These are phyloP conservation scores for Cromileptes altivelis DNA, from an alignment of 2,113 vertebrate species.

Conservation along the genomic window DNA sequence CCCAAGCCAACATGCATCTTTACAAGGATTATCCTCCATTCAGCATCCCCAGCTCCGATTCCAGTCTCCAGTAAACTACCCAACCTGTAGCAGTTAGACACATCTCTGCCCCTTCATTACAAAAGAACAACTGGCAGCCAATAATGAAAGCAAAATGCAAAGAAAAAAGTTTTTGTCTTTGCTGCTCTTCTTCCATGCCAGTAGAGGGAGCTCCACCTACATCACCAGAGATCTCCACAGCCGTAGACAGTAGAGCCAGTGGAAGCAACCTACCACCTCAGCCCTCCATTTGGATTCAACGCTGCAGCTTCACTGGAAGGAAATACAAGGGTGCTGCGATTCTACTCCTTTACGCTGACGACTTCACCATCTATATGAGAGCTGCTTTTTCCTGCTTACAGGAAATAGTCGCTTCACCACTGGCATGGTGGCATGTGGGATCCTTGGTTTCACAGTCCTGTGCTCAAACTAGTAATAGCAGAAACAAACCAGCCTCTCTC, in stretches of 20 bases:
- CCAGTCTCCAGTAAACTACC: neutral
- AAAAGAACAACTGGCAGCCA: conserved; percentile 14
- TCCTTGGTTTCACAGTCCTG: conserved; percentile 71
- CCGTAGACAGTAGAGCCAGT: neutral
- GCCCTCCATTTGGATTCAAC: conserved; percentile 9
- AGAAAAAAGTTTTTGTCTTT: neutral
- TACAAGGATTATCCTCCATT: conserved; percentile 28
- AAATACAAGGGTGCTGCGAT: neutral
- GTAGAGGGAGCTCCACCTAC: conserved; percentile 3
- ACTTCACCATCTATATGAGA: conserved; percentile 17
- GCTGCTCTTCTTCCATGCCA: conserved; percentile 20
- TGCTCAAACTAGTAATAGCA: conserved; percentile 59
- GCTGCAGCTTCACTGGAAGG: neutral
- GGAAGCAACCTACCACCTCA: neutral
- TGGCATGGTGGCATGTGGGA: conserved; percentile 43
- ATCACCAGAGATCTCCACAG: conserved; percentile 4
- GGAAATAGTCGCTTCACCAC: conserved; percentile 17
- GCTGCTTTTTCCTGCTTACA: conserved; percentile 35
- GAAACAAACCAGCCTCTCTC: conserved; percentile 62
- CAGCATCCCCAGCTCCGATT: conserved; percentile 58
- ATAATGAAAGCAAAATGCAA: neutral
- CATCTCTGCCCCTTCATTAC: conserved; percentile 1
- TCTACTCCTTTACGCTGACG: conserved; percentile 17
- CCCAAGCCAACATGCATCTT: conserved; percentile 44
- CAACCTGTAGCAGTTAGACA: conserved; percentile 27